Evolutionary conservation across 1,140 invertebrate species (phyloP).

Genomic region (Conus ventricosus): DNA sequence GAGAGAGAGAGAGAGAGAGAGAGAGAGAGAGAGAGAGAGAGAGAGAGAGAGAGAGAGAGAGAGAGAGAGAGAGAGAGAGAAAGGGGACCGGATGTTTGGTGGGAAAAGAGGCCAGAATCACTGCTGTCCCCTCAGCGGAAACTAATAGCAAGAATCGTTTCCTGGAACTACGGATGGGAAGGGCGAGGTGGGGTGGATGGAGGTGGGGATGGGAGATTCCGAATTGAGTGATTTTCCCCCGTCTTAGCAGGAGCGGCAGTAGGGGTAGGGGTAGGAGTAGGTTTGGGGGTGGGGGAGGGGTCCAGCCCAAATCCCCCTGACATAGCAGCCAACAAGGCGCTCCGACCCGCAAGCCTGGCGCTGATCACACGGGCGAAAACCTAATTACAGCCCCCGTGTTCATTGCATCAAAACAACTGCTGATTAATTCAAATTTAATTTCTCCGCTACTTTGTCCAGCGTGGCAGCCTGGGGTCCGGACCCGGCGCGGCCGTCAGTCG

Average conservation of each 20-base stretch:
- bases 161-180: neutral
- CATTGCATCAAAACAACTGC: constrained; percentile 43
- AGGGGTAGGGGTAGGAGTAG: no score
- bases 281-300: no score
- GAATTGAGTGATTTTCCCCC: constrained; percentile 9
- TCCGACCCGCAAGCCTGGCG: constrained; percentile 20
- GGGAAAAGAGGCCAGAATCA: neutral
- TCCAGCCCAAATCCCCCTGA: neutral
- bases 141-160: constrained; percentile 18
- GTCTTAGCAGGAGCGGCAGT: neutral
- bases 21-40: neutral
- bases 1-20: neutral
- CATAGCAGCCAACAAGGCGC: constrained; percentile 29
- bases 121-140: neutral
- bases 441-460: constrained; percentile 35
- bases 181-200: no score
- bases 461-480: neutral
- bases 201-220: neutral
- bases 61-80: neutral
- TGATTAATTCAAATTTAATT: constrained; percentile 43
- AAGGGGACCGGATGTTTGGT: neutral
- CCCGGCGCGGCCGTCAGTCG: constrained; percentile 22
- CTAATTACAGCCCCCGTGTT: constrained; percentile 38
- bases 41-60: neutral
- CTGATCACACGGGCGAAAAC: constrained; percentile 35